These are phyloP conservation scores for Capitulum mitella DNA, from an alignment of 2,888 invertebrate species.

Conservation along the genomic window DNA sequence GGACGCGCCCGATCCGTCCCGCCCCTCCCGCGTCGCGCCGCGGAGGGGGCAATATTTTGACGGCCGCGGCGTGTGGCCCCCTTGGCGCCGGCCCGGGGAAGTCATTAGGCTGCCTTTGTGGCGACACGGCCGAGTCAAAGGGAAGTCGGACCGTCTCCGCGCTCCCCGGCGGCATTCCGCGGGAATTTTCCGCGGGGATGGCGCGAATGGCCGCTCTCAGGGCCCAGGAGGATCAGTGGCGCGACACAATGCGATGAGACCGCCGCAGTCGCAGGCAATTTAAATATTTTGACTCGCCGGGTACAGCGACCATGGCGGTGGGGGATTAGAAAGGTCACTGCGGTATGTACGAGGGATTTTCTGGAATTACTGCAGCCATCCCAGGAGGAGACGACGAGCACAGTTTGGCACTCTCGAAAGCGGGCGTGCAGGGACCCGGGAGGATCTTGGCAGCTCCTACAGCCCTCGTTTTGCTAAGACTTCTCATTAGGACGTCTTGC, in stretches of 20 bases:
- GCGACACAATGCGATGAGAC: background rate
- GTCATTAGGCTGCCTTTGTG: background rate
- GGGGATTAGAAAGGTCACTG: constrained; percentile 1
- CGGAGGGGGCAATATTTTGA: constrained; percentile 12
- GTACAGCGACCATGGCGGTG: background rate
- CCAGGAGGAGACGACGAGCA: background rate
- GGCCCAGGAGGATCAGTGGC: background rate
- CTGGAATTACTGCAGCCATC: background rate
- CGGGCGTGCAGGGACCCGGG: background rate
- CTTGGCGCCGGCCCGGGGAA: background rate
- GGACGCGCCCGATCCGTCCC: background rate
- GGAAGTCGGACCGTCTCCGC: background rate
- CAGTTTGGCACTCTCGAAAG: background rate
- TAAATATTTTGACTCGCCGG: constrained; percentile 5
- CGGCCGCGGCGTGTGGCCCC: background rate
- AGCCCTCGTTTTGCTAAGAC: no score
- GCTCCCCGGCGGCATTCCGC: background rate
- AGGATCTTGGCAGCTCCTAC: no score
- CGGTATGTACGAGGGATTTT: background rate
- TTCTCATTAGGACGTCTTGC: no score
- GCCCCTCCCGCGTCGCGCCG: background rate
- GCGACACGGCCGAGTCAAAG: background rate
- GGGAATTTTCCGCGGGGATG: background rate
- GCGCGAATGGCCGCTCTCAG: background rate
- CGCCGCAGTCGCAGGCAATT: background rate